Conservation (phyloP, 2,113 vertebrate species). For the Platichthys flesus region DNA sequence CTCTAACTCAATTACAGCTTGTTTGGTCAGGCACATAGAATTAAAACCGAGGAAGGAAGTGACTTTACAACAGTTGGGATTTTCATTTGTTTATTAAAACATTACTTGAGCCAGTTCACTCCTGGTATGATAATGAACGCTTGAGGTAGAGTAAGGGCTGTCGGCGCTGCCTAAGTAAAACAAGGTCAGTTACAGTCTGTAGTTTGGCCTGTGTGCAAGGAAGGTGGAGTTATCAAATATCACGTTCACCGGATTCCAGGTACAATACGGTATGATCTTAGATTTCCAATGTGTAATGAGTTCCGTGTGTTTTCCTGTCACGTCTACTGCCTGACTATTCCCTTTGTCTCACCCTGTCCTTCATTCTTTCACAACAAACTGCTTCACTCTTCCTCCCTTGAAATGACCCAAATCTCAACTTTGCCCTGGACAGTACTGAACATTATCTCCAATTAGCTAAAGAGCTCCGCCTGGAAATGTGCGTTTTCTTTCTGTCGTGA, state of each 20-base stretch:
- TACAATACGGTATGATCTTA: slow-evolving; percentile 41
- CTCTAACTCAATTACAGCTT: no score
- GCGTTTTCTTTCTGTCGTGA: slow-evolving; percentile 42
- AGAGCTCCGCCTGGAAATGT: slow-evolving; percentile 41
- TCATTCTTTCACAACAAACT: slow-evolving; percentile 39
- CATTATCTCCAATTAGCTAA: slow-evolving; percentile 55
- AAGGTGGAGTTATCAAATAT: slow-evolving; percentile 42
- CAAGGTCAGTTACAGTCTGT: slow-evolving; percentile 28
- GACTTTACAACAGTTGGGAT: slow-evolving; percentile 1
- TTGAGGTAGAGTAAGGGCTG: slow-evolving; percentile 30
- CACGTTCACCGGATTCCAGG: slow-evolving; percentile 38
- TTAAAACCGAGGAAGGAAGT: slow-evolving; percentile 32
- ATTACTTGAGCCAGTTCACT: slow-evolving; percentile 39
- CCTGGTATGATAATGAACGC: slow-evolving; percentile 49
- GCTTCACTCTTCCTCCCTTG: slow-evolving; percentile 19
- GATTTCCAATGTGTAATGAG: slow-evolving; percentile 54
- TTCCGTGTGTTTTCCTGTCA: slow-evolving; percentile 42
- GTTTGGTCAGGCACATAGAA: slow-evolving; percentile 15
- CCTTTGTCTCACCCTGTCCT: slow-evolving; percentile 12
- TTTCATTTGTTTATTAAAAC: slow-evolving; percentile 50
- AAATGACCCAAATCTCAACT: slow-evolving; percentile 31
- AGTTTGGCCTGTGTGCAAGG: slow-evolving; percentile 38
- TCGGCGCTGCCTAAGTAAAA: slow-evolving; percentile 43
- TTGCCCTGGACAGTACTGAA: slow-evolving; percentile 19
- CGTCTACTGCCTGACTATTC: slow-evolving; percentile 23